These are phyloP conservation scores for Sitta europaea DNA, from an alignment of 2,113 vertebrate genomes.

Conservation along the genomic window DNA sequence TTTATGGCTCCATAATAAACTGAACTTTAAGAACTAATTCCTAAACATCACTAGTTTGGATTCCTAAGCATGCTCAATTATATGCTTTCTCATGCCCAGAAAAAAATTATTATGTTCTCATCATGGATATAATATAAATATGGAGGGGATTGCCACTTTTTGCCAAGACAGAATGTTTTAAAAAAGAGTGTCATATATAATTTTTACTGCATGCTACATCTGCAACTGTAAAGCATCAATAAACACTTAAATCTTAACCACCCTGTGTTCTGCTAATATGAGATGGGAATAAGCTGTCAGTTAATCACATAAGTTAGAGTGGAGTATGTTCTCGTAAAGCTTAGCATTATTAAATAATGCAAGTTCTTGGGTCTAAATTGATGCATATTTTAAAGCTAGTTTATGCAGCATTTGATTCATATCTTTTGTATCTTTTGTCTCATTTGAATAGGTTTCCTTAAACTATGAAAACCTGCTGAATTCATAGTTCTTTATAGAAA, in stretches of 20 bases:
- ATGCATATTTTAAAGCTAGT: neutral
- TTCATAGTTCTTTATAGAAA: neutral
- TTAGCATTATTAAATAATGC: neutral
- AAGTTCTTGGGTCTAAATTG: neutral
- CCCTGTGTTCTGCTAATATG: neutral
- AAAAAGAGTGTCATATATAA: neutral
- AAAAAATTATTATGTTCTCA: neutral
- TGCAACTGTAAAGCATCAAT: neutral
- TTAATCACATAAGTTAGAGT: neutral
- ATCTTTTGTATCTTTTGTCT: neutral
- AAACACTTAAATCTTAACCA: neutral
- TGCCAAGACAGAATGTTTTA: neutral
- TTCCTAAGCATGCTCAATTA: neutral
- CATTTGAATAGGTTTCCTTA: neutral
- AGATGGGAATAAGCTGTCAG: neutral
- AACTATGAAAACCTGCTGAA: neutral
- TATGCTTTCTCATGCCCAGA: neutral
- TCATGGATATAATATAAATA: neutral
- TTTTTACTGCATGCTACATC: neutral
- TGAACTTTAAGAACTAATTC: conserved; percentile 30
- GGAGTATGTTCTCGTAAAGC: neutral
- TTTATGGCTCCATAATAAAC: neutral
- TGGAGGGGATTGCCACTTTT: neutral
- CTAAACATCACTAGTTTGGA: neutral
- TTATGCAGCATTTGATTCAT: neutral